Conservation (phyloP, 2,888 invertebrate genomes). For the Stenoptilia bipunctidactyla region DNA sequence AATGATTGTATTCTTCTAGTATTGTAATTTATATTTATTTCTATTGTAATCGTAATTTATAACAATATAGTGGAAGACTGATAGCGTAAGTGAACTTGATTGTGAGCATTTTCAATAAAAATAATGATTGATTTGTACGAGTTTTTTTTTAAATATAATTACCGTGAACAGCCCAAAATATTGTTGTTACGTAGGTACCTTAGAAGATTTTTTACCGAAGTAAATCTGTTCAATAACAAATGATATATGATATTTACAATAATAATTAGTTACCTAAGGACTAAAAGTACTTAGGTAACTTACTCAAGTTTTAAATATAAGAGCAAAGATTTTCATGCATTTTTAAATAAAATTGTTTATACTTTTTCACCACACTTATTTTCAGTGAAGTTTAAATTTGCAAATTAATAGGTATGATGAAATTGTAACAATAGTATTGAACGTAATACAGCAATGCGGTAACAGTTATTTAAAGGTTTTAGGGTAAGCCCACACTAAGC, state of each 20-base stretch:
- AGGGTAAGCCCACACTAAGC: no score
- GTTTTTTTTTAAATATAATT: conserved; percentile 16
- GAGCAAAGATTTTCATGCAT: no score
- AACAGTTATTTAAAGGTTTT: conserved; percentile 12
- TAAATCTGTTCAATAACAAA: no score
- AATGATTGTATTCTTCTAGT: conserved; percentile 30
- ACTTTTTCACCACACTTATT: conserved; percentile 1
- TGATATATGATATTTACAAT: no score
- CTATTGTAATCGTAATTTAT: conserved; percentile 1
- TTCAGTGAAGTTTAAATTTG: background rate
- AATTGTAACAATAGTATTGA: conserved; percentile 15
- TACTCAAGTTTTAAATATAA: no score
- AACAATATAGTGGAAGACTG: conserved; percentile 36
- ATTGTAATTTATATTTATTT: conserved; percentile 35
- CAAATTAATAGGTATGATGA: conserved; percentile 9
- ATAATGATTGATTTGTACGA: conserved; percentile 19
- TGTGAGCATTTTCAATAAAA: conserved; percentile 31
- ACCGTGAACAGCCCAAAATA: background rate
- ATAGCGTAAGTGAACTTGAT: conserved; percentile 34
- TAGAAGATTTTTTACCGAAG: no score
- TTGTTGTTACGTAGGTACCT: no score
- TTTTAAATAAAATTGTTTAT: no score
- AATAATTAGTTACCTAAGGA: no score
- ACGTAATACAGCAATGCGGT: conserved; percentile 17
- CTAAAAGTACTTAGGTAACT: no score